Evolutionary conservation across 1,140 invertebrate species (phyloP).

Genomic region (Pseudachorutes palmiensis): DNA sequence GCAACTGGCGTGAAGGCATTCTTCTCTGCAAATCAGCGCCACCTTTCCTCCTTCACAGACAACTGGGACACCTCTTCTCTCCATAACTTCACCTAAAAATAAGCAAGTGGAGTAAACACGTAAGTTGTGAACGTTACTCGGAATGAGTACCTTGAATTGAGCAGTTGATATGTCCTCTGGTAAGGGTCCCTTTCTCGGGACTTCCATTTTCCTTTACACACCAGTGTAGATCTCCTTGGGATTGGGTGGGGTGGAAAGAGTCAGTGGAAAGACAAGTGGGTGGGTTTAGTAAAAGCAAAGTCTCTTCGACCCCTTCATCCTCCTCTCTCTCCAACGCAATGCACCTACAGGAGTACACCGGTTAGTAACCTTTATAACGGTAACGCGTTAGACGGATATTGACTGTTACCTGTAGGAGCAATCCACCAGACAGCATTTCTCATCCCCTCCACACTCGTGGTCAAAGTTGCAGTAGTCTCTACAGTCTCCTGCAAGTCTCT

Average conservation of each 20-base stretch:
- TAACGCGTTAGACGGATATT: neutral
- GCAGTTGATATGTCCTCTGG: conserved; percentile 41
- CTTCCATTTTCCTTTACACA: conserved; percentile 42
- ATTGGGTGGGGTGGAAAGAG: conserved; percentile 40
- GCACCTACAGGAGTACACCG: too few species aligned
- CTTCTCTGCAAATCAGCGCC: conserved; percentile 41
- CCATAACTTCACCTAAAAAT: conserved; percentile 30
- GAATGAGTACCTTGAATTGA: conserved; percentile 40
- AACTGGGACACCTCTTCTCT: conserved; percentile 36
- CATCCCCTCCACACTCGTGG: conserved; percentile 57
- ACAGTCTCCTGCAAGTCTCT: conserved; percentile 52
- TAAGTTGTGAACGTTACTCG: neutral
- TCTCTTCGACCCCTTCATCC: neutral
- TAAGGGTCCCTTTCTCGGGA: conserved; percentile 41
- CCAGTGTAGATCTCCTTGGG: conserved; percentile 42
- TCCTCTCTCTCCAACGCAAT: neutral
- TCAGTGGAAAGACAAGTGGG: conserved; percentile 41
- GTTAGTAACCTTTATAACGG: too few species aligned
- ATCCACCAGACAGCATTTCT: conserved; percentile 74
- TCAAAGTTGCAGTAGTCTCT: conserved; percentile 68
- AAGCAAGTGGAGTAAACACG: neutral
- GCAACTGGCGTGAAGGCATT: conserved; percentile 43
- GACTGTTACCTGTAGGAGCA: conserved; percentile 52
- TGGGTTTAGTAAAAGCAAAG: conserved; percentile 44
- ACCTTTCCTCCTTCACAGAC: conserved; percentile 39